Conservation (phyloP, 1,140 invertebrate genomes). For the Drosophila pectinifera region DNA sequence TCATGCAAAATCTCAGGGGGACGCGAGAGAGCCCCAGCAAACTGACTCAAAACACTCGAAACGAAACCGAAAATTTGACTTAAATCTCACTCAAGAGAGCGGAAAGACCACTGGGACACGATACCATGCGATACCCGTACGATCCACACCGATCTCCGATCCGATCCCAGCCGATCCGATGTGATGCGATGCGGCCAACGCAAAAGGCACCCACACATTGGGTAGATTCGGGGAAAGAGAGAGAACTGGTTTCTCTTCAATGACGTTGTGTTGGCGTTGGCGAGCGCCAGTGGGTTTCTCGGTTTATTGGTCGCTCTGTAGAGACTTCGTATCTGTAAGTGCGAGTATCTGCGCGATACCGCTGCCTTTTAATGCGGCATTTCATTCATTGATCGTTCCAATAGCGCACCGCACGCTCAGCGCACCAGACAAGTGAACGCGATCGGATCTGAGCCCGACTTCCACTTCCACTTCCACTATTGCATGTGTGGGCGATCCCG, state of each 20-base stretch:
- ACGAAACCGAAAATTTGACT: conserved; percentile 69
- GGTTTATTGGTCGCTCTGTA: conserved; percentile 78
- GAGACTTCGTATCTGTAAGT: conserved; percentile 35
- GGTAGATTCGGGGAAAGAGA: conserved; percentile 51
- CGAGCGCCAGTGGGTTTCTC: conserved; percentile 76
- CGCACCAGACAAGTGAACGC: conserved; percentile 54
- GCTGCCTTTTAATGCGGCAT: conserved; percentile 76
- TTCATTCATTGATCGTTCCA: conserved; percentile 83
- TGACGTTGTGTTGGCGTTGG: conserved; percentile 75
- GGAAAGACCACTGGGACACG: conserved; percentile 1
- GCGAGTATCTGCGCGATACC: conserved; percentile 69
- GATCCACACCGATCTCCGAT: neutral
- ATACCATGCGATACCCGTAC: conserved; percentile 12
- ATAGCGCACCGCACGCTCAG: conserved; percentile 75
- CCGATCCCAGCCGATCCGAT: conserved; percentile 4
- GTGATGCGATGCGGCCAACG: conserved; percentile 63
- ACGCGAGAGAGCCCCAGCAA: conserved; percentile 1
- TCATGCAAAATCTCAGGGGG: conserved; percentile 71
- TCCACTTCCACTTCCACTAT: conserved; percentile 21
- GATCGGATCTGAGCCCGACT: conserved; percentile 23
- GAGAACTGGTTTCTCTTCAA: conserved; percentile 78
- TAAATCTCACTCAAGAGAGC: conserved; percentile 68
- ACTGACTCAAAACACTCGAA: conserved; percentile 52
- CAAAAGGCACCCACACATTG: conserved; percentile 76
- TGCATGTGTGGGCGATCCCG: conserved; percentile 61